Percentiles rank a stretch among this genome's conserved stretches.
These are phyloP conservation scores for Muschampia plurimacula DNA, from an alignment of 2,888 invertebrate genomes.

Conservation along the genomic window DNA sequence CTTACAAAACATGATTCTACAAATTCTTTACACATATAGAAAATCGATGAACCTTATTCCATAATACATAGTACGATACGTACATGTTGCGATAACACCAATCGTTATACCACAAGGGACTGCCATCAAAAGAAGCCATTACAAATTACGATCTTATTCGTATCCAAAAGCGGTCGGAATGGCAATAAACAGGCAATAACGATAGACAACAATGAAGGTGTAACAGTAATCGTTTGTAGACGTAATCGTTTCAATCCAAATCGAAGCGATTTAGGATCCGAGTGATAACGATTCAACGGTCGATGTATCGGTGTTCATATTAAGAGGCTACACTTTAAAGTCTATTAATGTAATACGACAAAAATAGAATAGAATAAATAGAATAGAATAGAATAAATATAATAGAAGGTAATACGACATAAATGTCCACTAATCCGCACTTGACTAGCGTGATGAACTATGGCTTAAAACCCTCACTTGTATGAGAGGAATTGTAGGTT, in stretches of 20 bases:
- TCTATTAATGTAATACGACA: not conserved
- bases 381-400: no score
- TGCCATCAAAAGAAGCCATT: constrained; percentile 51
- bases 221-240: constrained; percentile 63
- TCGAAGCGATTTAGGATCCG: constrained; percentile 64
- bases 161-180: constrained; percentile 57
- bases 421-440: no score
- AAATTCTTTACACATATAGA: not conserved
- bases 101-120: constrained; percentile 14
- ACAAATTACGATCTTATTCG: constrained; percentile 56
- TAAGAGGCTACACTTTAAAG: constrained; percentile 40
- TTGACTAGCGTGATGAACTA: no score
- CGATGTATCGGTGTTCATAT: constrained; percentile 54
- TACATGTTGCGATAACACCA: constrained; percentile 22
- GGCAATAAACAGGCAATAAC: constrained; percentile 75
- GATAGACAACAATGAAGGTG: constrained; percentile 64
- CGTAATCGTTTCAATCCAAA: constrained; percentile 64
- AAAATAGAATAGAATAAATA: not conserved
- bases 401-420: no score
- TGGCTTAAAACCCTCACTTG: no score
- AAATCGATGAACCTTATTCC: not conserved
- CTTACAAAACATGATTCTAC: not conserved
- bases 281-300: constrained; percentile 51
- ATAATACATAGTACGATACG: constrained; percentile 1
- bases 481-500: no score